Evolutionary conservation across 2,797 vertebrate species (phyloP), one percentile per base, ranked within the genome.

Genomic region (Lerista edwardsae): DNA sequence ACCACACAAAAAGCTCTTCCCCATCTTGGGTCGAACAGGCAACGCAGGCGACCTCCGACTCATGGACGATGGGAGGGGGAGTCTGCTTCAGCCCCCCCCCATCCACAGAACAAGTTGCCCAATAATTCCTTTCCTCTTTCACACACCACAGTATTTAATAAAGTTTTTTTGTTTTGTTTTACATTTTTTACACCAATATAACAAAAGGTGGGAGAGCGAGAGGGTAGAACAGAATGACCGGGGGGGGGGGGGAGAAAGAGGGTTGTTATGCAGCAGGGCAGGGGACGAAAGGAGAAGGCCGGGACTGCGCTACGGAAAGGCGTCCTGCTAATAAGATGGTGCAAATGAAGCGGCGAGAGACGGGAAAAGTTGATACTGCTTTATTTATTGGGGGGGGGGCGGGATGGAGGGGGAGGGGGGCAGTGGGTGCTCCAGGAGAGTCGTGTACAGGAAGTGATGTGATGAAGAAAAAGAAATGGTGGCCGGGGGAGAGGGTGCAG

Each of bases 161-260:
- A 95, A 96, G 91, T 89, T 95, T 27, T 31, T 55, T 41, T n/a
- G 64, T 41, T 29, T 96, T 95, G 95, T 95, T 96, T 96, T 96
- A 96, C 95, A 95, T 94, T 96, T 96, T 96, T 95, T 96, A 96
- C 96, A 96, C 95, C 93, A 88, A 96, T 94, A 93, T 96, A 95
- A 96, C 94, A 96, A 96, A 96, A 96, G 87, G 90, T 84, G 47
- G 89, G 92, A 75, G 64, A 67, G 15, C 7, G 14, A 36, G 27
- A 15, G 19, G 51, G 19, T 55, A 3, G 11, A 55, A 55, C 51
- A 55, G 51, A 55, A 55, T 55, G 51, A 51, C 47, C 23, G 21
- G 36, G 0, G 15, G 15, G 23, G 15, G 61, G 83, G 27, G 88
- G 27, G 9, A 14, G n/a, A n/a, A 59, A 90, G 86, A 65, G 72